phyloP scores from a whole-genome alignment of 2,888 invertebrate species.

The Diaprepes abbreviatus region DNA sequence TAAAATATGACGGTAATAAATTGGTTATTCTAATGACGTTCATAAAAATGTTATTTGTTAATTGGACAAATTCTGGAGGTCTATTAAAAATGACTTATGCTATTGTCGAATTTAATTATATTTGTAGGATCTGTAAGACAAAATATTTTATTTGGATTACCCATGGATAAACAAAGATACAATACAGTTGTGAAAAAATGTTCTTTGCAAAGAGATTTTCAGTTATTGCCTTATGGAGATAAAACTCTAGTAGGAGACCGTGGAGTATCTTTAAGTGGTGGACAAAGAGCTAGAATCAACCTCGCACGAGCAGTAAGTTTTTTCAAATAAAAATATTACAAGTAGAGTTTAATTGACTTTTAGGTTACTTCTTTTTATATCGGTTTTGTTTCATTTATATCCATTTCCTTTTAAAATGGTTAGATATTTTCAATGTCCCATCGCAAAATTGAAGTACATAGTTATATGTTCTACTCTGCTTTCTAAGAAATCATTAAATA shows the following conservation, averaged over 20 bases:
- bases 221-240: conserved; percentile 85
- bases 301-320: conserved; percentile 79
- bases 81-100: too few species aligned
- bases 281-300: conserved; percentile 90
- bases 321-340: not conserved
- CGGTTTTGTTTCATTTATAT: too few species aligned
- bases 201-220: conserved; percentile 81
- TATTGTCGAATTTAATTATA: too few species aligned
- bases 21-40: too few species aligned
- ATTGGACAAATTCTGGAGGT: too few species aligned
- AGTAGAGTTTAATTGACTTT: not conserved
- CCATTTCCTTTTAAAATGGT: not conserved
- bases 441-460: too few species aligned
- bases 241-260: conserved; percentile 88
- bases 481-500: too few species aligned
- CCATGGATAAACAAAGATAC: conserved; percentile 76
- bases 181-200: conserved; percentile 79
- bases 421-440: too few species aligned
- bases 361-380: too few species aligned
- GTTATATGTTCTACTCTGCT: too few species aligned
- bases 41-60: too few species aligned
- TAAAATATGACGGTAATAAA: too few species aligned
- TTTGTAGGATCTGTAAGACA: conserved; percentile 83
- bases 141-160: conserved; percentile 91
- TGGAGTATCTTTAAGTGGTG: conserved; percentile 84